Percentiles rank a stretch among this genome's conserved stretches.
Evolutionary conservation across 1,140 invertebrate species (phyloP).

Genomic region (Dufourea novaeangliae): DNA sequence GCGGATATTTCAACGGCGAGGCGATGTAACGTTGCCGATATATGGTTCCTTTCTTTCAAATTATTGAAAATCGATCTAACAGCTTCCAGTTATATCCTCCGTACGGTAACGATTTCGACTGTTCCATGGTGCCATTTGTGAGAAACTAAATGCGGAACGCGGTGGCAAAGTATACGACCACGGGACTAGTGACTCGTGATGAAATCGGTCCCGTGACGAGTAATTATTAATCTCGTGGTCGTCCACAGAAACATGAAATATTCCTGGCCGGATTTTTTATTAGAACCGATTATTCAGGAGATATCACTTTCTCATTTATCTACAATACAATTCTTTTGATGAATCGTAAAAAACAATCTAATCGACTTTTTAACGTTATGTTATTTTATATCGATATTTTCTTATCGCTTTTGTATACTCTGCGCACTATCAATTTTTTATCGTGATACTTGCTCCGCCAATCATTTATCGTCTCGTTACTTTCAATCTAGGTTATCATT

Average conservation of each 20-base stretch:
- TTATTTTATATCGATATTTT: too few species aligned
- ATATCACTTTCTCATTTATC: too few species aligned
- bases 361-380: too few species aligned
- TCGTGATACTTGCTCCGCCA: too few species aligned
- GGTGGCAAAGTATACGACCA: not conserved
- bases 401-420: too few species aligned
- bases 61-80: slow-evolving; percentile 41
- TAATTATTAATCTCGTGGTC: not conserved
- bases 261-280: not conserved
- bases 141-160: slow-evolving; percentile 1
- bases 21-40: not conserved
- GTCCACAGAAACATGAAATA: not conserved
- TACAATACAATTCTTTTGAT: too few species aligned
- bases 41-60: not conserved
- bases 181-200: not conserved
- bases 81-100: slow-evolving; percentile 19
- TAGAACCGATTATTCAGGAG: not conserved
- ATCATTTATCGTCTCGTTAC: too few species aligned
- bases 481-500: too few species aligned
- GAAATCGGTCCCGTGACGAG: not conserved
- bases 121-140: not conserved
- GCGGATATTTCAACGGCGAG: slow-evolving; percentile 1
- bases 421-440: too few species aligned
- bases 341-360: too few species aligned
- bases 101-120: slow-evolving; percentile 23